phyloP scores from a whole-genome alignment of 37 sponge, comb jelly and placozoan species.

The Ianthella basta region DNA sequence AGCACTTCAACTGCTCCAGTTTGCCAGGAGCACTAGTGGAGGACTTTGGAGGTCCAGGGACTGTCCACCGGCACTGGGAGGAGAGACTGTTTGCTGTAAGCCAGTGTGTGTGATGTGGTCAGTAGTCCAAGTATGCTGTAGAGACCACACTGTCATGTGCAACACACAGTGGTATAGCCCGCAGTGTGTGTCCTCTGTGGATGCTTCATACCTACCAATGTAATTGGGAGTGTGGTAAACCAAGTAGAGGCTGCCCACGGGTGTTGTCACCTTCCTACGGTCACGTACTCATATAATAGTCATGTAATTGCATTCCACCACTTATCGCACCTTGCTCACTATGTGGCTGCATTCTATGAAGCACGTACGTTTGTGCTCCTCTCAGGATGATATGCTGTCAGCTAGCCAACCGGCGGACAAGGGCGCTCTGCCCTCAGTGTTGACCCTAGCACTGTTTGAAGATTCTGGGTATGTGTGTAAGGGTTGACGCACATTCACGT shows the following conservation, averaged over 20 bases:
- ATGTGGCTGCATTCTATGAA: background rate
- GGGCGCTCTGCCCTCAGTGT: constrained; percentile 23
- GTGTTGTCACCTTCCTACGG: too few species aligned
- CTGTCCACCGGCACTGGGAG: constrained; percentile 41
- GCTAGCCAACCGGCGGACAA: background rate
- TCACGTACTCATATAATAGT: too few species aligned
- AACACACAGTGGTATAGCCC: too few species aligned
- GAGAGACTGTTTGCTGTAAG: constrained; percentile 49
- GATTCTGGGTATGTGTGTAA: constrained; percentile 69
- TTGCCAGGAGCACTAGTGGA: constrained; percentile 67
- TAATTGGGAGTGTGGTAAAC: too few species aligned
- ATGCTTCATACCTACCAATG: too few species aligned
- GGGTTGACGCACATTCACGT: background rate
- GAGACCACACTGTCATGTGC: too few species aligned
- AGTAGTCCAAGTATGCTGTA: too few species aligned
- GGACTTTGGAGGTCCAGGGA: constrained; percentile 24
- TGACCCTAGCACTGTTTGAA: constrained; percentile 72
- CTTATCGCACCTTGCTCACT: background rate
- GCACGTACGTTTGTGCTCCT: too few species aligned
- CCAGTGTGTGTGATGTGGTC: background rate
- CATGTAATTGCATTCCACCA: background rate
- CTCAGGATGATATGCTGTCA: constrained; percentile 71
- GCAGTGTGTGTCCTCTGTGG: too few species aligned
- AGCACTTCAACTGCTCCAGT: constrained; percentile 58
- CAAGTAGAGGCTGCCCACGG: too few species aligned